phyloP scores from a whole-genome alignment of 2,888 invertebrate genomes.

The Neoitamus cyanurus region DNA sequence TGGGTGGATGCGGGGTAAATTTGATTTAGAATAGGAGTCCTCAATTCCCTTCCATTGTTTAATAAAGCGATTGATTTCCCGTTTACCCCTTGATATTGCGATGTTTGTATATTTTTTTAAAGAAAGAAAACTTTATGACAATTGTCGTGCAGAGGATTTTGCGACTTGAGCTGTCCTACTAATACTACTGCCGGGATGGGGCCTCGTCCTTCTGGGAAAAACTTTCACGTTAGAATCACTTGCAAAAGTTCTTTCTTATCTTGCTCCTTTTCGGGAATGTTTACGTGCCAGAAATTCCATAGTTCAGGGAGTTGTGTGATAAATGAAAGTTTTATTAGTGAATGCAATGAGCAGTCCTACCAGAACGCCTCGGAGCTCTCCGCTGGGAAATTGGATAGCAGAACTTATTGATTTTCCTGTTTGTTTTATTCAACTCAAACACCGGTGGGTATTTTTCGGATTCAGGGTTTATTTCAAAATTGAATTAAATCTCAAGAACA shows the following conservation, averaged over 20 bases:
- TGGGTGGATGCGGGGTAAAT: not conserved
- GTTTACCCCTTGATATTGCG: not conserved
- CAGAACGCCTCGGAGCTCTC: not conserved
- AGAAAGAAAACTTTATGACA: not conserved
- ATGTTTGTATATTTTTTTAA: not conserved
- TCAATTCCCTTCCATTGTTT: not conserved
- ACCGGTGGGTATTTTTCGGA: not conserved
- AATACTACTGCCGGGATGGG: not conserved
- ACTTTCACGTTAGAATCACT: not conserved
- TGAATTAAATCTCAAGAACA: not conserved
- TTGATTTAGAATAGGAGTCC: not conserved
- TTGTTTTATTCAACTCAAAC: not conserved
- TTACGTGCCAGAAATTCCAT: not conserved
- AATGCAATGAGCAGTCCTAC: not conserved
- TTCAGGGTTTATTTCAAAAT: not conserved
- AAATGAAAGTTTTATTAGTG: slow-evolving; percentile 1
- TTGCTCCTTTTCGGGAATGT: not conserved
- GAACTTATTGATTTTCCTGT: not conserved
- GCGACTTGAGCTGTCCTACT: not conserved
- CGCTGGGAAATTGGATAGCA: not conserved
- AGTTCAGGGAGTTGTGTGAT: not conserved
- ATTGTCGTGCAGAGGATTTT: not conserved
- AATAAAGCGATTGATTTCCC: not conserved
- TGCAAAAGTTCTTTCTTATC: not conserved
- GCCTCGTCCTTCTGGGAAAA: not conserved